phyloP scores from a whole-genome alignment of 2,797 vertebrate species.

The Silurus aristotelis region DNA sequence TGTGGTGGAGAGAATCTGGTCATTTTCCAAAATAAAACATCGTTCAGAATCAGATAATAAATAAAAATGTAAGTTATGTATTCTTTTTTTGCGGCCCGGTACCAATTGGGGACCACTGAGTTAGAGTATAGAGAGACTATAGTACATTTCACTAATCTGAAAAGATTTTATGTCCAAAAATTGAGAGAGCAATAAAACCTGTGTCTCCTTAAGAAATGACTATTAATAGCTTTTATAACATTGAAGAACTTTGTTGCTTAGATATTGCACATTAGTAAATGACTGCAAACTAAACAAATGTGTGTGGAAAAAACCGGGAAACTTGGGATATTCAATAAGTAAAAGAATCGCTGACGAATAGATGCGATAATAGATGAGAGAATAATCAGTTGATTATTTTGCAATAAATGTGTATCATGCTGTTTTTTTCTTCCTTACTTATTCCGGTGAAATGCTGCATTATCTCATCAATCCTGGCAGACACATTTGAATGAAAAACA shows the following conservation, averaged over 20 bases:
- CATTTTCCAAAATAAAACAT: no score
- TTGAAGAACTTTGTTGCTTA: background rate
- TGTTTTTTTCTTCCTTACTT: background rate
- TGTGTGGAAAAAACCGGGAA: background rate
- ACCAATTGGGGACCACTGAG: no score
- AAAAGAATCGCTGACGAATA: background rate
- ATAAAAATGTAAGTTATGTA: no score
- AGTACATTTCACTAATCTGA: no score
- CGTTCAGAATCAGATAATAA: no score
- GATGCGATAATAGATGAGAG: background rate
- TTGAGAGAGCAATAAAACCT: no score
- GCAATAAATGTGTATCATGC: background rate
- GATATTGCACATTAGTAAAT: background rate
- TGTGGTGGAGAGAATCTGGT: no score
- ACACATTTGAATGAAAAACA: conserved; percentile 16
- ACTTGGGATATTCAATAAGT: background rate
- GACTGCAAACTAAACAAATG: background rate
- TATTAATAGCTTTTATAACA: background rate
- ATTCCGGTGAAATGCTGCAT: background rate
- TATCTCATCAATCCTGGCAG: conserved; percentile 6
- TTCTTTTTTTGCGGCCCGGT: no score
- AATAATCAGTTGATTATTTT: background rate
- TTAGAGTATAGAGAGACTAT: no score
- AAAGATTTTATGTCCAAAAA: no score
- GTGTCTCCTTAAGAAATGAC: background rate